Evolutionary conservation across 2,888 invertebrate species (phyloP).

Genomic region (Onthophagus sagittarius): DNA sequence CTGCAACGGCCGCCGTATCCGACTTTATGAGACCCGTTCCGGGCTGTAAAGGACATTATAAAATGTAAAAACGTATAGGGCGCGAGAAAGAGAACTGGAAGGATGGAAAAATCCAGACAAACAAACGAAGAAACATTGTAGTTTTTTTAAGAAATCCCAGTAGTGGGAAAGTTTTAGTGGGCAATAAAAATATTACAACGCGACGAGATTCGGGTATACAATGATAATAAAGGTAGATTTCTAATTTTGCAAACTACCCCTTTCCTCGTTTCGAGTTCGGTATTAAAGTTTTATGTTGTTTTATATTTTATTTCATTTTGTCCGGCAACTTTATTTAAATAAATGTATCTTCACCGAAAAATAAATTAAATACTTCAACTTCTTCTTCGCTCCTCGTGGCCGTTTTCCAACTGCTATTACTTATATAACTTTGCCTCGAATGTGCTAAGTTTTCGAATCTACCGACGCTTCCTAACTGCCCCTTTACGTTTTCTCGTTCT

Average conservation of each 20-base stretch:
- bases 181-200: constrained; percentile 12
- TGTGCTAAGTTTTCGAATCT: constrained; percentile 19
- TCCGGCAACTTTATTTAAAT: constrained; percentile 19
- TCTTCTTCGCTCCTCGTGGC: constrained; percentile 1
- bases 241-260: constrained; percentile 21
- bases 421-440: constrained; percentile 19
- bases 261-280: constrained; percentile 12
- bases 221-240: constrained; percentile 20
- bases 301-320: constrained; percentile 11
- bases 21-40: constrained; percentile 36
- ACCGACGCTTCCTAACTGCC: constrained; percentile 6
- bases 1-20: constrained; percentile 12
- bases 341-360: constrained; percentile 17
- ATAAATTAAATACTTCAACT: constrained; percentile 23
- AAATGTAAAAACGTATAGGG: constrained; percentile 41
- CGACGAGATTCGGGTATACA: constrained; percentile 10
- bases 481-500: constrained; percentile 13
- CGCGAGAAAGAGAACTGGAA: not conserved
- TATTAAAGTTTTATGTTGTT: constrained; percentile 22
- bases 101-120: not conserved
- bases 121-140: constrained; percentile 44
- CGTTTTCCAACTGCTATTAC: constrained; percentile 20
- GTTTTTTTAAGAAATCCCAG: constrained; percentile 31
- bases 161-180: constrained; percentile 40
- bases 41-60: constrained; percentile 45